Evolutionary conservation across 2,888 invertebrate genomes (phyloP).

Genomic region (Maniola hyperantus): DNA sequence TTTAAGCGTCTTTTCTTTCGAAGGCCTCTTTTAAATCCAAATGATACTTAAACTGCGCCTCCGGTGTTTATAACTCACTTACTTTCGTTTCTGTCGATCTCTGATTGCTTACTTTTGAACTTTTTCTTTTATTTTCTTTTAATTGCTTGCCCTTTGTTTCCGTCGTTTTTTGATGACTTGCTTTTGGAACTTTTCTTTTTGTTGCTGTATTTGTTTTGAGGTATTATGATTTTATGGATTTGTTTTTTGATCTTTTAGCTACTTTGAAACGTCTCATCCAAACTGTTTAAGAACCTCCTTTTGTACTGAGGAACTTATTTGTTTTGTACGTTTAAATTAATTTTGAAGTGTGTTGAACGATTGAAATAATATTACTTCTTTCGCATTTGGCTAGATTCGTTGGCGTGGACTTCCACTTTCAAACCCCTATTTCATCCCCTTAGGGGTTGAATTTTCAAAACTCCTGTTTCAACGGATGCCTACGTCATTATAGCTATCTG

Average conservation of each 20-base stretch:
- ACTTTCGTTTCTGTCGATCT: conserved; percentile 1
- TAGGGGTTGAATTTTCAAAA: too few relatives aligned
- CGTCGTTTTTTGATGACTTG: not conserved
- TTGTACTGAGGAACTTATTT: too few relatives aligned
- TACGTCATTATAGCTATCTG: too few relatives aligned
- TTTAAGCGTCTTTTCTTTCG: not conserved
- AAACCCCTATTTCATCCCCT: too few relatives aligned
- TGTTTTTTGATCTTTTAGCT: not conserved
- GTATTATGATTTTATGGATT: not conserved
- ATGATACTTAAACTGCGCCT: conserved; percentile 10
- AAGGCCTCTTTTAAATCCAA: conserved; percentile 6
- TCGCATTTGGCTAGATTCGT: too few relatives aligned
- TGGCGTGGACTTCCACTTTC: too few relatives aligned
- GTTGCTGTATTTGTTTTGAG: not conserved
- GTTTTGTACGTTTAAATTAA: too few relatives aligned
- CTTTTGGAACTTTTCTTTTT: not conserved
- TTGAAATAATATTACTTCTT: too few relatives aligned
- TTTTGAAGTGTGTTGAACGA: too few relatives aligned
- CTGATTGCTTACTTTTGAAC: conserved; percentile 9
- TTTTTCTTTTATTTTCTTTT: conserved; percentile 11
- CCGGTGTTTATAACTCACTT: conserved; percentile 1
- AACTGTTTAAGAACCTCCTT: not conserved
- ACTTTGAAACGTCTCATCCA: not conserved
- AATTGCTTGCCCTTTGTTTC: conserved; percentile 7
- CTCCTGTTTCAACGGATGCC: too few relatives aligned